phyloP scores from a whole-genome alignment of 2,888 invertebrate species.

The Dasypogon diadema region DNA sequence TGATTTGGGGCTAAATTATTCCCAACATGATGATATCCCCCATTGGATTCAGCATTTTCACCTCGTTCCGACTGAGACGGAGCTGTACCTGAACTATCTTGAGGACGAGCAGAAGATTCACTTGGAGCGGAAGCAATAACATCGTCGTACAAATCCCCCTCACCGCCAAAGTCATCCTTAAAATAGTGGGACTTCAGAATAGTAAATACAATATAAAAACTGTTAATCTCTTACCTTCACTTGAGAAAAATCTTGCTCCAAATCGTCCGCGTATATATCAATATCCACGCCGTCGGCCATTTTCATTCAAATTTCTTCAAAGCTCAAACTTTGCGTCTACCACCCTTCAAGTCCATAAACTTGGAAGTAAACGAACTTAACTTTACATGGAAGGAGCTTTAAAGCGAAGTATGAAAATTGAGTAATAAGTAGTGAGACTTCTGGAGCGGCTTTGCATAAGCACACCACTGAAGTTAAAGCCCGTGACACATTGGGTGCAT shows the following conservation, averaged over 20 bases:
- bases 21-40: conserved; percentile 78
- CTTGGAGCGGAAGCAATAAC: conserved; percentile 89
- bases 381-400: too few relatives aligned
- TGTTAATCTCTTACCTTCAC: conserved; percentile 68
- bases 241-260: conserved; percentile 93
- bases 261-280: conserved; percentile 96
- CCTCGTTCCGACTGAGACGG: conserved; percentile 72
- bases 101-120: conserved; percentile 70
- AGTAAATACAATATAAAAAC: not conserved
- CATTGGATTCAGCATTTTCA: conserved; percentile 78
- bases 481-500: too few relatives aligned
- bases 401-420: too few relatives aligned
- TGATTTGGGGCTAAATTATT: conserved; percentile 78
- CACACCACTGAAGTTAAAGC: too few relatives aligned
- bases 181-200: conserved; percentile 44
- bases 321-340: too few relatives aligned
- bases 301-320: conserved; percentile 66
- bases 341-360: too few relatives aligned
- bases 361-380: too few relatives aligned
- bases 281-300: conserved; percentile 97
- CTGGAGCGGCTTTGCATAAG: too few relatives aligned
- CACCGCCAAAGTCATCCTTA: conserved; percentile 68
- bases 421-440: too few relatives aligned
- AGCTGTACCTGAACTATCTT: conserved; percentile 73
- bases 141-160: conserved; percentile 95